Conservation (phyloP, 2,797 vertebrate genomes). For the Anas bahamensis region DNA sequence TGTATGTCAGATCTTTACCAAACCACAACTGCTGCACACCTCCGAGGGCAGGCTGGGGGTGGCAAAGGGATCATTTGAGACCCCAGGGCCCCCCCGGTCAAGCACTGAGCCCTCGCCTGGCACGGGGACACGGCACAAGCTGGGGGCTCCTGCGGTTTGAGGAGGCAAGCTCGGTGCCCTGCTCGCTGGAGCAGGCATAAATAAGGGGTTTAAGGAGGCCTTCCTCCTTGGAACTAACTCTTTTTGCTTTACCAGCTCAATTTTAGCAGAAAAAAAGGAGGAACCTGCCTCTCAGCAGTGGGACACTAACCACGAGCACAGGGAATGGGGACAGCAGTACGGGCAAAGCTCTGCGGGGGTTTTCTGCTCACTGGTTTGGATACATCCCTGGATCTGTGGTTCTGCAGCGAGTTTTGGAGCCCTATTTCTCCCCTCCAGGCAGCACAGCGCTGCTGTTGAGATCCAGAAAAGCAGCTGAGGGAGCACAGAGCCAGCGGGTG, state of each 20-base stretch:
- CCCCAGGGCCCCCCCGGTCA: accelerated
- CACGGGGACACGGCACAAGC: accelerated
- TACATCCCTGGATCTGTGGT: accelerated
- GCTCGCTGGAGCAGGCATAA: not conserved
- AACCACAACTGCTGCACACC: not conserved
- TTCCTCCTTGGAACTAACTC: not conserved
- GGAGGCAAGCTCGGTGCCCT: not conserved
- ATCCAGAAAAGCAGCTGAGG: not conserved
- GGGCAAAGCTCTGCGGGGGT: not conserved
- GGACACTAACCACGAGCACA: accelerated
- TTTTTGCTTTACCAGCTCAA: not conserved
- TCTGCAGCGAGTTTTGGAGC: not conserved
- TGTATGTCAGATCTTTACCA: not conserved
- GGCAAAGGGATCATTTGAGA: not conserved
- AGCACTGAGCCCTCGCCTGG: no score
- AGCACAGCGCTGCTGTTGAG: not conserved
- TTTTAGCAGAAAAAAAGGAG: accelerated
- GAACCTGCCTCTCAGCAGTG: accelerated
- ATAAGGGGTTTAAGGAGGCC: not conserved
- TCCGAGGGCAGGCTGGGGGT: accelerated
- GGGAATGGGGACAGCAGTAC: not conserved
- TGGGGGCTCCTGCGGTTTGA: accelerated
- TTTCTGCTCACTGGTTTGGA: not conserved
- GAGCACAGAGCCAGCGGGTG: not conserved
- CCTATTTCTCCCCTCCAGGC: not conserved